Evolutionary conservation across 2,888 invertebrate genomes (phyloP).

Genomic region (Hymenopus coronatus): DNA sequence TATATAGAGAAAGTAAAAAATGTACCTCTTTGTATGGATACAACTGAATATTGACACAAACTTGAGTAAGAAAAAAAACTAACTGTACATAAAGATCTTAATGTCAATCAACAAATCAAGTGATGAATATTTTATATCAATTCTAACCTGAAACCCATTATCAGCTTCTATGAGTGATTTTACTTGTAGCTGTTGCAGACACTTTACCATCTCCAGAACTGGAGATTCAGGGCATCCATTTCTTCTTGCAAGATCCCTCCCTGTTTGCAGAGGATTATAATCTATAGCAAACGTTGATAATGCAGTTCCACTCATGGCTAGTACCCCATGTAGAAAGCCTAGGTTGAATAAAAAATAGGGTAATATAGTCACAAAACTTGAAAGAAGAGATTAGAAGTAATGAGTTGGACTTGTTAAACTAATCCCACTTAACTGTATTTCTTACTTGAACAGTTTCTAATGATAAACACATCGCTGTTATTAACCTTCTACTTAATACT

Average conservation of each 20-base stretch:
- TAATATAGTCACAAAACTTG: background rate
- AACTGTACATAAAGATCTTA: too few relatives aligned
- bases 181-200: slow-evolving; percentile 56
- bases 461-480: too few relatives aligned
- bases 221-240: slow-evolving; percentile 62
- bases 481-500: too few relatives aligned
- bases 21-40: too few relatives aligned
- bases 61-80: too few relatives aligned
- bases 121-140: background rate
- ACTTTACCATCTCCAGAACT: slow-evolving; percentile 62
- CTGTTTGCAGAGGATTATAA: slow-evolving; percentile 59
- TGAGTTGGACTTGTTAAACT: too few relatives aligned
- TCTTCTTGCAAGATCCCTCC: slow-evolving; percentile 58
- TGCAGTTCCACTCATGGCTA: slow-evolving; percentile 73
- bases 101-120: too few relatives aligned
- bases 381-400: too few relatives aligned
- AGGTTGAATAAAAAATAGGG: background rate
- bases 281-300: slow-evolving; percentile 70
- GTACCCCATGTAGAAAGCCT: slow-evolving; percentile 57
- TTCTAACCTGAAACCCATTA: slow-evolving; percentile 35
- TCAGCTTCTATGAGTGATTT: slow-evolving; percentile 46
- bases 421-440: too few relatives aligned
- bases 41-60: too few relatives aligned
- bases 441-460: too few relatives aligned
- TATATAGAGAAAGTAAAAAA: too few relatives aligned